Conservation (phyloP, 2,113 vertebrate species). For the Pomatostomus ruficeps region DNA sequence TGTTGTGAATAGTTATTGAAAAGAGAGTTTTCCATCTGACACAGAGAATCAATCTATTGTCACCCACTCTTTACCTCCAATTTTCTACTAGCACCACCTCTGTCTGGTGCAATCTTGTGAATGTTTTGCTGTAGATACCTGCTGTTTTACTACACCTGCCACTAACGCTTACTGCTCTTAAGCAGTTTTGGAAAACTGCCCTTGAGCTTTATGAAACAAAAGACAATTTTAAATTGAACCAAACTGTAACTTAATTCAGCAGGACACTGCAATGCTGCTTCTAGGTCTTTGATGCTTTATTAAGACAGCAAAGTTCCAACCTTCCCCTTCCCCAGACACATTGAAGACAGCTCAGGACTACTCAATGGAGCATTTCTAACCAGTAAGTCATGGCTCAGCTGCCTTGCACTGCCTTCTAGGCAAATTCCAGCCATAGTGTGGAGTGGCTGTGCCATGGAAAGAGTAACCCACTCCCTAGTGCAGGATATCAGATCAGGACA, state of each 20-base stretch:
- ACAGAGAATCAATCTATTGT: conserved; percentile 12
- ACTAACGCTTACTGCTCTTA: neutral
- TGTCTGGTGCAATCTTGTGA: conserved; percentile 29
- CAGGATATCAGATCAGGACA: neutral
- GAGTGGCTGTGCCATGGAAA: neutral
- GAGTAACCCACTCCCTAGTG: neutral
- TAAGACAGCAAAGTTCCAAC: neutral
- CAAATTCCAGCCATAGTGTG: neutral
- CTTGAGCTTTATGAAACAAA: neutral
- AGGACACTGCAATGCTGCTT: neutral
- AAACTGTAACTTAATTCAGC: neutral
- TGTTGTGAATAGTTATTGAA: conserved; percentile 18
- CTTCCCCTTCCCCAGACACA: neutral
- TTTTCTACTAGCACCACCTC: conserved; percentile 23
- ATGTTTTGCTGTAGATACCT: neutral
- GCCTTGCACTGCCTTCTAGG: neutral
- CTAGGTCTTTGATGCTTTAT: neutral
- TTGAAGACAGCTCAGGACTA: neutral
- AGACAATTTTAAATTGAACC: neutral
- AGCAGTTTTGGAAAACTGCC: neutral
- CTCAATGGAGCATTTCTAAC: neutral
- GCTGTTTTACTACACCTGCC: conserved; percentile 14
- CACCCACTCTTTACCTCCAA: neutral
- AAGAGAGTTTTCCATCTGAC: conserved; percentile 23
- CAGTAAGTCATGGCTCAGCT: neutral